Evolutionary conservation across 53 echinoderm and acorn worm species (phyloP).

Genomic region (Echinarachnius parma): DNA sequence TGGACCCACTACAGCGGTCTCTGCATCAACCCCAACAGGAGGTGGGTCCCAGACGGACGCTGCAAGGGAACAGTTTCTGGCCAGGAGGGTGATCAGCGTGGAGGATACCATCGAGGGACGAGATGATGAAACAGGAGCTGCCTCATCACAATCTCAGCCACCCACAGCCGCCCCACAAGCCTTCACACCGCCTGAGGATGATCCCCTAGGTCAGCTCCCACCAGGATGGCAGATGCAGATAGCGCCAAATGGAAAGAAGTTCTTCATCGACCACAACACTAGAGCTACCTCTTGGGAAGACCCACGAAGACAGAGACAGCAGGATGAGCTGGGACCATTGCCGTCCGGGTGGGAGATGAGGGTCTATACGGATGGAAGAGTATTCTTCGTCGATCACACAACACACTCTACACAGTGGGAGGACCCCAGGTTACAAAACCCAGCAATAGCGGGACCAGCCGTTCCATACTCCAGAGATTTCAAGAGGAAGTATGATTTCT

Average conservation of each 20-base stretch:
- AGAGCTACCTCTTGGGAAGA: constrained; percentile 88
- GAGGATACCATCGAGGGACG: constrained; percentile 57
- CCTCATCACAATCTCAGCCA: too few relatives aligned
- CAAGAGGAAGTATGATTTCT: constrained; percentile 93
- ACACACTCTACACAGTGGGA: constrained; percentile 96
- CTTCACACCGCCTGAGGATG: constrained; percentile 46
- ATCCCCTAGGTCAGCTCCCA: constrained; percentile 84
- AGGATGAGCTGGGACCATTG: constrained; percentile 91
- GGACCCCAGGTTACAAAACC: constrained; percentile 90
- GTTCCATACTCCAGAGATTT: constrained; percentile 98
- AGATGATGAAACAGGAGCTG: constrained; percentile 29
- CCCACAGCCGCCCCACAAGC: constrained; percentile 40
- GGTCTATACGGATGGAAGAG: constrained; percentile 76
- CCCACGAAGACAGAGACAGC: constrained; percentile 67
- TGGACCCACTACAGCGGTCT: constrained; percentile 46
- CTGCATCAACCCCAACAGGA: constrained; percentile 26
- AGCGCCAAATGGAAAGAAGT: constrained; percentile 70
- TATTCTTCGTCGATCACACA: constrained; percentile 95
- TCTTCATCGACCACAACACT: constrained; percentile 95
- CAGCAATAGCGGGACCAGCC: constrained; percentile 86
- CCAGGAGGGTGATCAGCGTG: constrained; percentile 74
- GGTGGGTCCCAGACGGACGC: constrained; percentile 34
- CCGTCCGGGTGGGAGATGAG: constrained; percentile 89
- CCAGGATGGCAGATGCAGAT: constrained; percentile 93
- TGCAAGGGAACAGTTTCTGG: constrained; percentile 67